Percentiles rank a stretch among this genome's conserved stretches.
These are phyloP conservation scores for Latheticus oryzae DNA, from an alignment of 2,888 invertebrate genomes.

Conservation along the genomic window DNA sequence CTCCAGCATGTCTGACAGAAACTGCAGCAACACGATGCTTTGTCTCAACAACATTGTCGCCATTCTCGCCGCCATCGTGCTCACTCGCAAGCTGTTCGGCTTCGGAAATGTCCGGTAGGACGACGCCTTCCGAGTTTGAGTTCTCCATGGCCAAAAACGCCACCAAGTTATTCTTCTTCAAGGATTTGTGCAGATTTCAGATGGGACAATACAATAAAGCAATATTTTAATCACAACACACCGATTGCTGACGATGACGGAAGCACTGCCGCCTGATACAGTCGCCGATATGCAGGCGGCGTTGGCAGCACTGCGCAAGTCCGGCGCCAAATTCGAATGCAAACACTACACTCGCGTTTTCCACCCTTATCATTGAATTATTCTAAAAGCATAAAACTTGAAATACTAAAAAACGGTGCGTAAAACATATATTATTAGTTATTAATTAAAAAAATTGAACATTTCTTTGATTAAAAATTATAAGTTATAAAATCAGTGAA, in stretches of 20 bases:
- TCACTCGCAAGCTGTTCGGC: conserved; percentile 75
- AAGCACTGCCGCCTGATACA: conserved; percentile 57
- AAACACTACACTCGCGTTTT: neutral
- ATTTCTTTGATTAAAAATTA: no score
- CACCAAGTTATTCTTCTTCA: conserved; percentile 26
- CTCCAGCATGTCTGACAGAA: conserved; percentile 65
- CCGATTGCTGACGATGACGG: conserved; percentile 55
- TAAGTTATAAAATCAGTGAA: no score
- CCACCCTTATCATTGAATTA: no score
- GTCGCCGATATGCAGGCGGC: conserved; percentile 61
- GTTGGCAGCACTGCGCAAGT: conserved; percentile 54
- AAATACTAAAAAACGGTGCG: no score
- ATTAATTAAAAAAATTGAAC: no score
- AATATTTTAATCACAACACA: conserved; percentile 48
- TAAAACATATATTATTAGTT: no score
- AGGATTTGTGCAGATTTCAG: conserved; percentile 12
- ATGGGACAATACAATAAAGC: conserved; percentile 1
- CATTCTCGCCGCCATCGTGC: conserved; percentile 70
- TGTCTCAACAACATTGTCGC: conserved; percentile 63
- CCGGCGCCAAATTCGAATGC: conserved; percentile 57
- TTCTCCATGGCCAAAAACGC: conserved; percentile 63
- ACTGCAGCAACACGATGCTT: conserved; percentile 61
- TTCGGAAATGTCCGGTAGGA: conserved; percentile 79
- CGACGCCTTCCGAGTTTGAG: conserved; percentile 74
- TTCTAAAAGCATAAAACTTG: no score